Evolutionary conservation across 1,140 invertebrate species (phyloP), one percentile per base, ranked within the genome.

Genomic region (Aricia agestis): DNA sequence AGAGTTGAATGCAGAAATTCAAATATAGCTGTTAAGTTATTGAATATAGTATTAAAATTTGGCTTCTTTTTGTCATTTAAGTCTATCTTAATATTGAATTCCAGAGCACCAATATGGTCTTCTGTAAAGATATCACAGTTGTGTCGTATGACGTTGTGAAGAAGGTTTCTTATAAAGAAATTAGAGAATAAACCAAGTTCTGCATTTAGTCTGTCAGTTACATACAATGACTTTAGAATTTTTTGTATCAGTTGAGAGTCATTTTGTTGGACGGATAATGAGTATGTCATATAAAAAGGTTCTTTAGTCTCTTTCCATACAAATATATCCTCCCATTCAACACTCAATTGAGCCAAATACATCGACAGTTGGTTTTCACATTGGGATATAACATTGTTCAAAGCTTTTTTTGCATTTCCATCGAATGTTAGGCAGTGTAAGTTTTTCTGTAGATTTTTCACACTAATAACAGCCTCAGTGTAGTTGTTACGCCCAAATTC

Each of bases 61-160:
- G 89, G 89, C 57, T 78, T 82, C 1, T 79, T 82, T 1, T 69
- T 65, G 42, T 90, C 85, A 72, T 81, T 81, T 4, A 86, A 67
- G 76, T 86, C 77, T 71, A 91, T 86, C 77, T 87, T 90, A 0
- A 91, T 89, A 66, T 90, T 91, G 67, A 88, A 91, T 15, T 87
- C 75, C 25, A 91, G 70, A 66, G 86, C 81, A 63, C 86, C 86
- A 17, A 84, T 80, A 36, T 84, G 74, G 69, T 91, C 87, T 72
- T 91, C 87, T 25, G 82, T 89, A 25, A 82, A 89, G 70, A 91
- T 91, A n/a, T 88, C 85, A 81, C 89, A 91, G 70, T 87, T 89
- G 58, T 90, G 79, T 65, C 75, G 82, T 32, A 90, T 86, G 3
- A 91, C 76, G 77, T 87, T 84, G 61, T 87, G 81, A 17, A 91